These are phyloP conservation scores for Xylota sylvarum DNA, from an alignment of 2,888 invertebrate species.

Conservation along the genomic window DNA sequence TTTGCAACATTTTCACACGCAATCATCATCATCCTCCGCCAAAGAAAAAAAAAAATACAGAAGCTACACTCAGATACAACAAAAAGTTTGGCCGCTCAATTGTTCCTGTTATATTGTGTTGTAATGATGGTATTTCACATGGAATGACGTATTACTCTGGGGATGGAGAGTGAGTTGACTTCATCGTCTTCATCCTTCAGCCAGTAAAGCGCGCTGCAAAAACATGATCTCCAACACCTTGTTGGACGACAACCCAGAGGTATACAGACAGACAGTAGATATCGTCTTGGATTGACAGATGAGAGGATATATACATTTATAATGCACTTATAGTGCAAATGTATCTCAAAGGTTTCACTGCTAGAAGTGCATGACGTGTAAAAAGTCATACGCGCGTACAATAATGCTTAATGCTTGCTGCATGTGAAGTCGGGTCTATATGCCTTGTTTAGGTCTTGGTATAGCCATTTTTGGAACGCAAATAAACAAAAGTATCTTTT, in stretches of 20 bases:
- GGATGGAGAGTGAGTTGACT: constrained; percentile 65
- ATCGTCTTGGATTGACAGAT: constrained; percentile 58
- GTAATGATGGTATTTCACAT: constrained; percentile 77
- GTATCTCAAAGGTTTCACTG: constrained; percentile 61
- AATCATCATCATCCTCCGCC: constrained; percentile 77
- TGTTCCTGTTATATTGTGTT: constrained; percentile 60
- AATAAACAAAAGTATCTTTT: constrained; percentile 63
- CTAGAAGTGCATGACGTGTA: constrained; percentile 75
- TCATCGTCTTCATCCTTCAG: constrained; percentile 60
- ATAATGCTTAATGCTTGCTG: constrained; percentile 69
- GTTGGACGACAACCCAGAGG: constrained; percentile 64
- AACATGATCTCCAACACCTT: constrained; percentile 76
- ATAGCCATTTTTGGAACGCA: constrained; percentile 64
- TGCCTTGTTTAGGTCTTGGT: constrained; percentile 61
- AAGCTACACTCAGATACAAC: constrained; percentile 34
- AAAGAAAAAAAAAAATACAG: neutral
- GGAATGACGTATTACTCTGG: constrained; percentile 76
- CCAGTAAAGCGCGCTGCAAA: constrained; percentile 39
- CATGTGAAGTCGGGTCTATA: constrained; percentile 52
- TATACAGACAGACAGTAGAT: constrained; percentile 15
- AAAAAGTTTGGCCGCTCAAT: constrained; percentile 65
- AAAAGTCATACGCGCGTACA: constrained; percentile 76
- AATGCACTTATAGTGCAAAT: constrained; percentile 49
- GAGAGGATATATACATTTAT: constrained; percentile 28
- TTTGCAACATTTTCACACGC: constrained; percentile 81